Conservation (phyloP, 2,797 vertebrate species). For the Parotocinclus haroldoi region DNA sequence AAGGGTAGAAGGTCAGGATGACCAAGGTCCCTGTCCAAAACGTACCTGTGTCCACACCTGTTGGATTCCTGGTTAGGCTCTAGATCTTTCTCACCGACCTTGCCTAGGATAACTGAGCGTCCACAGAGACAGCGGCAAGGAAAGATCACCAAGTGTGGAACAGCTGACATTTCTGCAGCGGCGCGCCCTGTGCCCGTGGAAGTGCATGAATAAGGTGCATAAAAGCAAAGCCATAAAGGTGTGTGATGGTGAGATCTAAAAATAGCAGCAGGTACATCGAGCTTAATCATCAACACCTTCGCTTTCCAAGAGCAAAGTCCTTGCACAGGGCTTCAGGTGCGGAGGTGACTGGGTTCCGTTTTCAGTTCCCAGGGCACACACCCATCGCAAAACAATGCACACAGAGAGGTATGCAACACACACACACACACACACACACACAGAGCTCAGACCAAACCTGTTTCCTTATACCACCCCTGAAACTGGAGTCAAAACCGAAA, state of each 20-base stretch:
- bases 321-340: constrained; percentile 53
- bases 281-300: constrained; percentile 67
- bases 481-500: constrained; percentile 43
- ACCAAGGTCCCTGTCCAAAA: too few relatives aligned
- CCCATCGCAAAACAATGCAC: constrained; percentile 76
- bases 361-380: constrained; percentile 66
- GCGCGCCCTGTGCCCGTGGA: not conserved
- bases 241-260: constrained; percentile 16
- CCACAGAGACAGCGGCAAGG: too few relatives aligned
- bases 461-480: constrained; percentile 49
- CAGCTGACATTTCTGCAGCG: too few relatives aligned
- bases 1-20: too few relatives aligned
- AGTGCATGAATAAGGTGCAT: not conserved
- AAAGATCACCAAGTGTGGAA: too few relatives aligned
- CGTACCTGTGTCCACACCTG: too few relatives aligned
- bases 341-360: constrained; percentile 54
- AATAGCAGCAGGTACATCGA: constrained; percentile 39
- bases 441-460: constrained; percentile 56
- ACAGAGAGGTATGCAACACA: constrained; percentile 66
- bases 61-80: too few relatives aligned
- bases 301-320: constrained; percentile 63
- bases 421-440: constrained; percentile 15
- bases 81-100: too few relatives aligned
- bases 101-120: too few relatives aligned
- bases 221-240: not conserved